These are phyloP conservation scores for Poecile montanus DNA, from an alignment of 2,797 vertebrate species.

Conservation along the genomic window DNA sequence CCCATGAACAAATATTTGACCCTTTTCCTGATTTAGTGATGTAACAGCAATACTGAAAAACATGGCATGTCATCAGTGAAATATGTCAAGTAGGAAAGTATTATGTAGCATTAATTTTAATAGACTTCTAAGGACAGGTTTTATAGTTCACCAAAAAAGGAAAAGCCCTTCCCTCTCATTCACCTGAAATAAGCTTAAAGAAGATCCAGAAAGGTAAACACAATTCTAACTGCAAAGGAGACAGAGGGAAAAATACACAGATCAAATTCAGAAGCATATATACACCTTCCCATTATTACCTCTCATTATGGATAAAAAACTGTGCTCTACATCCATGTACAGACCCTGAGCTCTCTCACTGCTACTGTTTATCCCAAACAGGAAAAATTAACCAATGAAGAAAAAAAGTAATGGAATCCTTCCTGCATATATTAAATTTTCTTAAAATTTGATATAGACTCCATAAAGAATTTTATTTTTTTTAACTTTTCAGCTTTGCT, in stretches of 20 bases:
- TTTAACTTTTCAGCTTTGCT: background rate
- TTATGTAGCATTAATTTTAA: background rate
- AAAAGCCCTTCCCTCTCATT: background rate
- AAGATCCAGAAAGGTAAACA: background rate
- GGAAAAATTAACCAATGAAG: background rate
- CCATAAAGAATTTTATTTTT: background rate
- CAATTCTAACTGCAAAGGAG: background rate
- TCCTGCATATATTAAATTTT: background rate
- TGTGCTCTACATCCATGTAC: background rate
- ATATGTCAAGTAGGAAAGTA: background rate
- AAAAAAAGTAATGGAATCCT: background rate
- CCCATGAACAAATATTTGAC: background rate
- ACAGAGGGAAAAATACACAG: background rate
- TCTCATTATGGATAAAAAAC: background rate
- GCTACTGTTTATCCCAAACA: background rate
- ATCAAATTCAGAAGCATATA: background rate
- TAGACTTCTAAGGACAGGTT: background rate
- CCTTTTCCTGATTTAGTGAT: background rate
- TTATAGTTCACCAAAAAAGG: background rate
- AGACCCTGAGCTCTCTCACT: background rate
- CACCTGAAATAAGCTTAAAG: background rate
- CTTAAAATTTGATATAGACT: background rate
- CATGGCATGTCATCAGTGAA: background rate
- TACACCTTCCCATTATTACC: background rate
- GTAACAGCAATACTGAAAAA: background rate